Conservation (phyloP, 2,113 vertebrate genomes). For the Chrysemys picta region DNA sequence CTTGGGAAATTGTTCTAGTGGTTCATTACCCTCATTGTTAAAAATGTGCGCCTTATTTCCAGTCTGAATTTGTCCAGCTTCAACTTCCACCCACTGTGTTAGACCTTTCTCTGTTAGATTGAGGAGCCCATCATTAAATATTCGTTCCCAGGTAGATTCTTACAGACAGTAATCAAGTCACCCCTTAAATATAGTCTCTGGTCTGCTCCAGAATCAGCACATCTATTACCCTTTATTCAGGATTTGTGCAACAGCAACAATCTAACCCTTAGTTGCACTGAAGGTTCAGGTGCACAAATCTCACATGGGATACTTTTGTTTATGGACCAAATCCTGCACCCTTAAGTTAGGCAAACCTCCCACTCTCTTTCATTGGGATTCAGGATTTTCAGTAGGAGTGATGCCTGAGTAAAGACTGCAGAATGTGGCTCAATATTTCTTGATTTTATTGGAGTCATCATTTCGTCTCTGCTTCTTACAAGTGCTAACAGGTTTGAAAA, state of each 20-base stretch:
- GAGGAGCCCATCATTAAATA: too few species aligned
- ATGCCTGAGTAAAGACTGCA: background rate
- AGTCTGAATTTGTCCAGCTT: too few species aligned
- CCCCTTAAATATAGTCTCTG: background rate
- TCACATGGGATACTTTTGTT: background rate
- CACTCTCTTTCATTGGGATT: too few species aligned
- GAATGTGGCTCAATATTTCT: background rate
- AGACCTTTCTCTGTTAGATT: too few species aligned
- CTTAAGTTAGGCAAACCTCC: background rate
- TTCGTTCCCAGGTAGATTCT: too few species aligned
- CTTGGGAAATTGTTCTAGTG: too few species aligned
- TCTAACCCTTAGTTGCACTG: background rate
- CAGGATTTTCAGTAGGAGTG: too few species aligned
- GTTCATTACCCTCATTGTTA: too few species aligned
- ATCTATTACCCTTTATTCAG: background rate
- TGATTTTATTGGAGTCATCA: background rate
- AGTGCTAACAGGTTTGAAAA: slow-evolving; percentile 1
- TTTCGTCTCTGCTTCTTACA: background rate
- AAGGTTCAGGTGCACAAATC: background rate
- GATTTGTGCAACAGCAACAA: background rate
- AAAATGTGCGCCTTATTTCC: too few species aligned
- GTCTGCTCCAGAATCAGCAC: background rate
- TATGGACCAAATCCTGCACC: background rate
- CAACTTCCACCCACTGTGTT: too few species aligned
- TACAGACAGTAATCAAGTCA: too few species aligned